A percentile compares a stretch with the other conserved stretches of the same genome.
phyloP scores from a whole-genome alignment of 2,888 invertebrate genomes.

The Aphidius colemani region DNA sequence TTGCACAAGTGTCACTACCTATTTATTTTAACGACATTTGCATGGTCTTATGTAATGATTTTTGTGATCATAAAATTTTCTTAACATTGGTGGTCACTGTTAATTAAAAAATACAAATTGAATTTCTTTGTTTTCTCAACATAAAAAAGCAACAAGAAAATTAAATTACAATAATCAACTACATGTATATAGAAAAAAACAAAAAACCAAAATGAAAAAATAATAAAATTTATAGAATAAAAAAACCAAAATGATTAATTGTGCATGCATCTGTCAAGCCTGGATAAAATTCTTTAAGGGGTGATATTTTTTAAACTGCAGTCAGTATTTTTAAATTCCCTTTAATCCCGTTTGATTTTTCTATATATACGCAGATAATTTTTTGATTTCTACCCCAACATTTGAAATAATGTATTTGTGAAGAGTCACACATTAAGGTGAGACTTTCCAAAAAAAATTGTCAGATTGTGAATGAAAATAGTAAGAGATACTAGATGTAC shows the following conservation, averaged over 20 bases:
- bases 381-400: constrained; percentile 5
- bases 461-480: neutral
- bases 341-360: constrained; percentile 27
- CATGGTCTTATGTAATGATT: constrained; percentile 21
- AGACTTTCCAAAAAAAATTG: constrained; percentile 26
- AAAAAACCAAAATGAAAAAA: too few relatives aligned
- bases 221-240: neutral
- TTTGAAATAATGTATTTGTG: neutral
- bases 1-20: constrained; percentile 41
- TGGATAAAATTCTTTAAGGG: constrained; percentile 6
- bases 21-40: neutral
- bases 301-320: neutral
- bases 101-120: neutral
- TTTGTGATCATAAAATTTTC: neutral
- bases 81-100: too few relatives aligned
- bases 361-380: constrained; percentile 28
- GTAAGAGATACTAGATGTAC: constrained; percentile 23
- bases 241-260: constrained; percentile 14
- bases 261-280: constrained; percentile 18
- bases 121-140: neutral
- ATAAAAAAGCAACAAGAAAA: neutral
- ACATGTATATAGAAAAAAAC: too few relatives aligned
- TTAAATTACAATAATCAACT: neutral
- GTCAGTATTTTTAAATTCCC: neutral
- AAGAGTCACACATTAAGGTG: constrained; percentile 20